Percentiles rank a stretch among this genome's conserved stretches.
Evolutionary conservation across 2,888 invertebrate species (phyloP).

Genomic region (Shargacucullia verbasci): DNA sequence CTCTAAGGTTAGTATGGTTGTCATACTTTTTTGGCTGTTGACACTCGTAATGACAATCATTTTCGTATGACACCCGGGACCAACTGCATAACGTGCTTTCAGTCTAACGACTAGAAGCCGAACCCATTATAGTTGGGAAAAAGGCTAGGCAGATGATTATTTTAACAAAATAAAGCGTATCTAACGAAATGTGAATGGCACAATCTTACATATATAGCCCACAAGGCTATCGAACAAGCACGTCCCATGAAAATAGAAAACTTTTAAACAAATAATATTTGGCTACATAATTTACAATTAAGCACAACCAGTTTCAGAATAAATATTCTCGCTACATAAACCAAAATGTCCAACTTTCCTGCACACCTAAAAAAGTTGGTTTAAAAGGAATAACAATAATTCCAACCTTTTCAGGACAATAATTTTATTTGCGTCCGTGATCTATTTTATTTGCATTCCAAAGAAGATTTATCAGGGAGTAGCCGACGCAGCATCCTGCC

Average conservation of each 20-base stretch:
- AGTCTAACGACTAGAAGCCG: too few relatives aligned
- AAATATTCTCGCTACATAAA: constrained; percentile 19
- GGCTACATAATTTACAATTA: constrained; percentile 47
- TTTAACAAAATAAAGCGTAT: too few relatives aligned
- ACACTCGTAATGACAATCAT: too few relatives aligned
- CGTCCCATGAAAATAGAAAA: constrained; percentile 12
- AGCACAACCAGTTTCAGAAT: constrained; percentile 24
- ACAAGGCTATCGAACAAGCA: constrained; percentile 17
- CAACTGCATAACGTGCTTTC: too few relatives aligned
- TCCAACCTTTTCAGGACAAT: constrained; percentile 36
- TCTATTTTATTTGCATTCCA: constrained; percentile 70
- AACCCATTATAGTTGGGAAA: too few relatives aligned
- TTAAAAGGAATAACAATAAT: constrained; percentile 33
- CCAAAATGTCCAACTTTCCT: not conserved
- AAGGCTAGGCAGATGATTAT: too few relatives aligned
- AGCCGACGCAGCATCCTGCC: constrained; percentile 71
- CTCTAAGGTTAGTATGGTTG: too few relatives aligned
- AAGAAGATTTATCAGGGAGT: constrained; percentile 68
- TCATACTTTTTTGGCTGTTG: too few relatives aligned
- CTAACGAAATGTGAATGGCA: too few relatives aligned
- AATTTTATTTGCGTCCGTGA: constrained; percentile 48
- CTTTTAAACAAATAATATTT: constrained; percentile 35
- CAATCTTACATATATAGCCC: too few relatives aligned
- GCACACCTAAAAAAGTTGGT: not conserved
- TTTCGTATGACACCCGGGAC: too few relatives aligned